phyloP scores from a whole-genome alignment of 2,888 invertebrate genomes.

The Melanchra persicariae region DNA sequence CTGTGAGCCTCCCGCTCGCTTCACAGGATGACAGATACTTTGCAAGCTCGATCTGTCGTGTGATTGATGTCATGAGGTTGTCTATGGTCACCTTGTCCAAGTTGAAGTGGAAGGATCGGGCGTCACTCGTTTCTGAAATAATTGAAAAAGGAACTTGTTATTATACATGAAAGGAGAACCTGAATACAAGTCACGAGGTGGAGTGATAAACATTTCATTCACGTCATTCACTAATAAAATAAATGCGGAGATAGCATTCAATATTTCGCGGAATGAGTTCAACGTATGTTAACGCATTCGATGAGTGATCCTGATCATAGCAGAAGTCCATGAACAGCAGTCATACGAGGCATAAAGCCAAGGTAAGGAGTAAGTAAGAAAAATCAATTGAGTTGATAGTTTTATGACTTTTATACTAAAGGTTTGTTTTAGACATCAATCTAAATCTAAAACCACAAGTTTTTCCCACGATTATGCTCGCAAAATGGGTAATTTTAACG shows the following conservation, averaged over 20 bases:
- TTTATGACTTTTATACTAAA: no score
- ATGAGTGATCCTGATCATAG: no score
- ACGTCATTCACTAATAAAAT: no score
- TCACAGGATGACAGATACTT: slow-evolving; percentile 93
- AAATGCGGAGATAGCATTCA: neutral
- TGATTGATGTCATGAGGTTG: slow-evolving; percentile 94
- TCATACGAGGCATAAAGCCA: no score
- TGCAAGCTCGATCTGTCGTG: slow-evolving; percentile 95
- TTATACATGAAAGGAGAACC: neutral
- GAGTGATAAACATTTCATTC: neutral
- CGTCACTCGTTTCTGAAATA: slow-evolving; percentile 83
- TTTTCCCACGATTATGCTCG: no score
- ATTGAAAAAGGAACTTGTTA: neutral
- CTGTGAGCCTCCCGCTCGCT: slow-evolving; percentile 85
- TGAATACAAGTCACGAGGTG: neutral
- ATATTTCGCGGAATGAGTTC: neutral
- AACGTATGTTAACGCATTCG: no score
- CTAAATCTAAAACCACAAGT: no score
- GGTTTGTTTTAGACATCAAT: no score
- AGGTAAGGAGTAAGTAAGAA: no score
- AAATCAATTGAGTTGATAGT: no score
- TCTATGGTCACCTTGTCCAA: slow-evolving; percentile 93
- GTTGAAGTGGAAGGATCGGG: slow-evolving; percentile 92
- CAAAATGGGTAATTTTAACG: no score
- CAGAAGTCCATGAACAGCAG: no score